Percentiles rank a stretch among this genome's conserved stretches.
Conservation (phyloP, 2,113 vertebrate species). For the Neopipo cinnamomea region DNA sequence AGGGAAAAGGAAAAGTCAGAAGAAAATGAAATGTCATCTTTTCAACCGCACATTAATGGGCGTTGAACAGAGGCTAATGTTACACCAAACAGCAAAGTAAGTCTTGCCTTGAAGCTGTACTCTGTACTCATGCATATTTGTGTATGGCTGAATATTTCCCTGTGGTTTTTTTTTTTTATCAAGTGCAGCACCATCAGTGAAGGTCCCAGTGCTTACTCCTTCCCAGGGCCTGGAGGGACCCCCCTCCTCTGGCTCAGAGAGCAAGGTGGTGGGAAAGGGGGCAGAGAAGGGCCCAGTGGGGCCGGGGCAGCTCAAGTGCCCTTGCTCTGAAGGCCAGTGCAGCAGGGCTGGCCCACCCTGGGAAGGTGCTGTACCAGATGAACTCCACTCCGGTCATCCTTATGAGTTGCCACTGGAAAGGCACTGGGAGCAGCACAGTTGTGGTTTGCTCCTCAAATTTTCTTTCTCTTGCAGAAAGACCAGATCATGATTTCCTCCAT, state of each 20-base stretch:
- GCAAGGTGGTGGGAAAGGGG: background rate
- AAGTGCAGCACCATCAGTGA: background rate
- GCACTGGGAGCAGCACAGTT: background rate
- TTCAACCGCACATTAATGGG: background rate
- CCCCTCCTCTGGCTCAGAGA: background rate
- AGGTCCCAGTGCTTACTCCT: accelerated
- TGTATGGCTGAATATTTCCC: background rate
- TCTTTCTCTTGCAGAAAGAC: background rate
- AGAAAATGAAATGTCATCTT: background rate
- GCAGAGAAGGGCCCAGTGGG: background rate
- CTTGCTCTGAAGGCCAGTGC: background rate
- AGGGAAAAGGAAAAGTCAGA: background rate
- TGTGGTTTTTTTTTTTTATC: background rate
- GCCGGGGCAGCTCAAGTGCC: background rate
- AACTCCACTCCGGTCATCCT: background rate
- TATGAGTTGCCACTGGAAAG: background rate
- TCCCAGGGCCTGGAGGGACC: accelerated
- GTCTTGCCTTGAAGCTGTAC: background rate
- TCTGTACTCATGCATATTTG: background rate
- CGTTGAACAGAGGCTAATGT: background rate
- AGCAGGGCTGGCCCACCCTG: background rate
- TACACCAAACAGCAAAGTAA: background rate
- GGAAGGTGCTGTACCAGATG: background rate
- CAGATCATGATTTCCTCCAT: background rate
- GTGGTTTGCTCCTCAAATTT: background rate